Base-by-base conservation (phyloP, 2,797 vertebrate species). In the Propithecus deckenii region DNA sequence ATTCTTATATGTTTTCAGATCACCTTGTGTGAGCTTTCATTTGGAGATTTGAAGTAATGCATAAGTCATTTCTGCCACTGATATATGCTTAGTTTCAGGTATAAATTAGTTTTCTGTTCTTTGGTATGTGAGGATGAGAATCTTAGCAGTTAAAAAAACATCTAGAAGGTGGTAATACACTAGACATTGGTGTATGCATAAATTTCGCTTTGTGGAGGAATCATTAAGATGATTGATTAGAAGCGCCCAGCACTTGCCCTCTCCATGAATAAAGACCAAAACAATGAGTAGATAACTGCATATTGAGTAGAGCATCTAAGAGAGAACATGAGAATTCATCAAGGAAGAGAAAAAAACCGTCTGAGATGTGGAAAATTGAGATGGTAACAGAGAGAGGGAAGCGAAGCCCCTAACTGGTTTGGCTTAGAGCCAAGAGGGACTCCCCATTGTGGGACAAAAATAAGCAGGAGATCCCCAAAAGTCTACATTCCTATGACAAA, bases 241-340 rank as follows among this genome's bases (percentile, higher is more conserved):
- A 38, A 20, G 67, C 15, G 0, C 5, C 10, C 35, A 38, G 35
- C 2, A 23, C n/a, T 69, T 23, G 20, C 4, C 20, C 5, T 2
- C 35, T 69, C 35, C 35, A 38, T 38, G 35, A 69, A 38, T 20
- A 38, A 38, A 18, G 67, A 38, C 35, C 4, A 38, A 38, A 38
- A 38, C 20, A 38, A 1, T 11, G 67, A 38, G 67, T 20, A 22
- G 35, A 30, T 38, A 32, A 23, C 9, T 69, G 20, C 67, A 69
- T 22, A 22, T 20, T 38, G 65, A 35, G 35, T 22, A 11, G 35
- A 23, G 10, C 35, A 23, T 38, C 20, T 22, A 23, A 69, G 67
- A 38, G 1, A 23, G 35, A 23, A 35, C 35, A 23, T 38, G 10
- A 32, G 6, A 38, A 38, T 22, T 69, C 20, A 69, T 35, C 35